Conservation (phyloP, 2,113 vertebrate genomes). For the Eira barbara region DNA sequence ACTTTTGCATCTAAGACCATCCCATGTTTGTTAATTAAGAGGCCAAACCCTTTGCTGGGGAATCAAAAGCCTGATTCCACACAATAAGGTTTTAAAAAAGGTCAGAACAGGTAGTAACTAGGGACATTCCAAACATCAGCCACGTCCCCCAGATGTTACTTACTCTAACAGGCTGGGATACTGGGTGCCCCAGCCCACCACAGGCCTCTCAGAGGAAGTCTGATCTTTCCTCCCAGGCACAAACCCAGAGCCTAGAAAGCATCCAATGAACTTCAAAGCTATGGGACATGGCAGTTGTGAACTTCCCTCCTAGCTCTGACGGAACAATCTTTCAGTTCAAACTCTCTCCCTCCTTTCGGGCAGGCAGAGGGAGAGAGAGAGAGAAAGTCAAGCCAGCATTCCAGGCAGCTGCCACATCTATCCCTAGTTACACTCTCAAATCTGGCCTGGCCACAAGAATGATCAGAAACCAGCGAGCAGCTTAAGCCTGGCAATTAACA, state of each 20-base stretch:
- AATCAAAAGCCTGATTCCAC: background rate
- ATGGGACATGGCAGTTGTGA: background rate
- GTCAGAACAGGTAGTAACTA: background rate
- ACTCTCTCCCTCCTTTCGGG: background rate
- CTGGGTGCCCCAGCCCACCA: background rate
- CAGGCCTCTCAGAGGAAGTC: background rate
- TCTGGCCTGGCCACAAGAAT: background rate
- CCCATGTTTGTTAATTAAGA: background rate
- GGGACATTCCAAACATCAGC: background rate
- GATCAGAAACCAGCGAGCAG: background rate
- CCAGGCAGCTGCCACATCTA: background rate
- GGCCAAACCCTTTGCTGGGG: background rate
- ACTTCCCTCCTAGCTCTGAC: background rate
- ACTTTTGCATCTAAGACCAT: background rate
- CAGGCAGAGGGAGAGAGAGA: background rate
- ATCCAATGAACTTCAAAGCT: background rate
- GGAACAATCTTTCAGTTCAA: slow-evolving; percentile 7
- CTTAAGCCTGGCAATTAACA: background rate
- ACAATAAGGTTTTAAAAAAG: background rate
- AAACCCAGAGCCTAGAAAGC: background rate
- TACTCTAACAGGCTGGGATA: background rate
- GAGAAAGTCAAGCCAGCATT: background rate
- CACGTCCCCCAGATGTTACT: background rate
- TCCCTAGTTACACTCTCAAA: background rate
- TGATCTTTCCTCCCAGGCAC: background rate